phyloP scores from a whole-genome alignment of 2,888 invertebrate genomes.

The Flexamia atlantica region DNA sequence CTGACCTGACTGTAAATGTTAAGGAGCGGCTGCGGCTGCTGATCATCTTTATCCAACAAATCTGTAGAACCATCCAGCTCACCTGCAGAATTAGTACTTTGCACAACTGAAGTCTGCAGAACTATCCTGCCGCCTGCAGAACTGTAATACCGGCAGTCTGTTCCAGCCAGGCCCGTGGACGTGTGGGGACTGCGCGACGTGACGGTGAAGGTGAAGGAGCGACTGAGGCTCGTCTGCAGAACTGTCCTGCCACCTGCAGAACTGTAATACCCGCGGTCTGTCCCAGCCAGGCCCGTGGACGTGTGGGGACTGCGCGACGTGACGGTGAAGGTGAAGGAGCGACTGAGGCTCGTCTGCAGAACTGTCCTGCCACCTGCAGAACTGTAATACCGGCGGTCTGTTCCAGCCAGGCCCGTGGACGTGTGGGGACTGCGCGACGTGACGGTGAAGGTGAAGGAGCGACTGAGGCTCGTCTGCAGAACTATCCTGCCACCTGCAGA shows the following conservation, averaged over 20 bases:
- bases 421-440: conserved; percentile 70
- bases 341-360: conserved; percentile 79
- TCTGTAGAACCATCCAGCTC: too few species aligned
- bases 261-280: conserved; percentile 41
- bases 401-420: conserved; percentile 69
- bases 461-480: conserved; percentile 79
- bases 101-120: conserved; percentile 81
- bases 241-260: not conserved
- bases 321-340: conserved; percentile 72
- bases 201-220: conserved; percentile 72
- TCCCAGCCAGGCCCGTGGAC: conserved; percentile 69
- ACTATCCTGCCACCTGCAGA: too few species aligned
- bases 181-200: conserved; percentile 70
- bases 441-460: conserved; percentile 72
- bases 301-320: conserved; percentile 70
- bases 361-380: conserved; percentile 73
- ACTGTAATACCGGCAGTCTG: conserved; percentile 52
- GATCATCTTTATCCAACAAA: too few species aligned
- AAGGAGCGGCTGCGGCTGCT: conserved; percentile 74
- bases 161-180: conserved; percentile 70
- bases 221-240: conserved; percentile 79
- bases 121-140: too few species aligned
- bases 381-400: conserved; percentile 44
- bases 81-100: too few species aligned
- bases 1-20: conserved; percentile 69